phyloP scores from a whole-genome alignment of 2,888 invertebrate species.

The Sphaerophoria taeniata region DNA sequence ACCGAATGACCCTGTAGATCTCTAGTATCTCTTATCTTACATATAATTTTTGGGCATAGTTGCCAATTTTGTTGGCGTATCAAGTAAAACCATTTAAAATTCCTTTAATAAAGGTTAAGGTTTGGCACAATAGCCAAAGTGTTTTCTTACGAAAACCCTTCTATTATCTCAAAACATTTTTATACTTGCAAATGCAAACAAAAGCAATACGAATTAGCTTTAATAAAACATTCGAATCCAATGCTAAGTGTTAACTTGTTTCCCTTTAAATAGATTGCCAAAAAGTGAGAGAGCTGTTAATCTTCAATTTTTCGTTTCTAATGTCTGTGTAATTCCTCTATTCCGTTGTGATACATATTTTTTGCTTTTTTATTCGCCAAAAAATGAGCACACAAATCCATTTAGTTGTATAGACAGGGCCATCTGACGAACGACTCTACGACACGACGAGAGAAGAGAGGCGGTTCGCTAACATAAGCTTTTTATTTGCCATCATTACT shows the following conservation, averaged over 20 bases:
- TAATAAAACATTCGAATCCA: too few relatives aligned
- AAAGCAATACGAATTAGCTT: not conserved
- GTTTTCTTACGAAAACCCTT: too few relatives aligned
- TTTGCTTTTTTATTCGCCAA: slow-evolving; percentile 62
- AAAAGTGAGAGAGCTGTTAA: slow-evolving; percentile 50
- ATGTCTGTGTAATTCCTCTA: slow-evolving; percentile 28
- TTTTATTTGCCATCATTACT: slow-evolving; percentile 60
- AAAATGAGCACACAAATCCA: slow-evolving; percentile 69
- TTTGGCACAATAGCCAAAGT: too few relatives aligned
- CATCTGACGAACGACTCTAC: slow-evolving; percentile 31
- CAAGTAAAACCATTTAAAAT: too few relatives aligned
- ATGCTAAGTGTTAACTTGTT: too few relatives aligned
- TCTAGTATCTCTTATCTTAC: too few relatives aligned
- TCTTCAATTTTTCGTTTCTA: slow-evolving; percentile 52
- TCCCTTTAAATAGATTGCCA: not conserved
- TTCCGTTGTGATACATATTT: slow-evolving; percentile 58
- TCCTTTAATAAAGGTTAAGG: too few relatives aligned
- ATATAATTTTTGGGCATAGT: too few relatives aligned
- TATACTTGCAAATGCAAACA: not conserved
- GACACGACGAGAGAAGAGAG: not conserved
- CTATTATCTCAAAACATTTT: too few relatives aligned
- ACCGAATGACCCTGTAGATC: too few relatives aligned
- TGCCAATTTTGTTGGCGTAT: too few relatives aligned
- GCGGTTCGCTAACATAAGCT: slow-evolving; percentile 69
- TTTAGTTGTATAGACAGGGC: slow-evolving; percentile 65